Conservation (phyloP, 2,888 invertebrate genomes). For the Drosophila vallismaia region DNA sequence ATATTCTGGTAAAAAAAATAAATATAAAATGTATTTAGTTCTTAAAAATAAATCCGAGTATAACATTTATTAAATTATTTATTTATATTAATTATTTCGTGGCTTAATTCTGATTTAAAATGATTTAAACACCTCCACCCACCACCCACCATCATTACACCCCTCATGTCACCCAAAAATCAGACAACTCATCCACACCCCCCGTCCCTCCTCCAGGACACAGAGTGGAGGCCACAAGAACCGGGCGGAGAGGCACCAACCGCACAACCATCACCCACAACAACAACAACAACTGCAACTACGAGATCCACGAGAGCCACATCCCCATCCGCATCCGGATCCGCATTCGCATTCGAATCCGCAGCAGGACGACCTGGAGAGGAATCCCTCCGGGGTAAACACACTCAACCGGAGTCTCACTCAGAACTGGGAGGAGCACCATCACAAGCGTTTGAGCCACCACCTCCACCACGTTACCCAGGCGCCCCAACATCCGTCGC, state of each 20-base stretch:
- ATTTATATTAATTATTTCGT: neutral
- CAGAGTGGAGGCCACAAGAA: neutral
- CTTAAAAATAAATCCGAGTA: too few relatives aligned
- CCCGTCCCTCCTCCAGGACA: constrained; percentile 23
- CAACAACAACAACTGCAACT: too few relatives aligned
- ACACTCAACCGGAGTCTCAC: constrained; percentile 9
- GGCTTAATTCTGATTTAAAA: neutral
- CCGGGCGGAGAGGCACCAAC: neutral
- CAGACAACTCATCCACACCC: constrained; percentile 23
- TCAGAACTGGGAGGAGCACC: constrained; percentile 22
- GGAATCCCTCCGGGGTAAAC: neutral
- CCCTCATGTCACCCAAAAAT: neutral
- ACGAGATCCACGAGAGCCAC: neutral
- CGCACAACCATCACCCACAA: neutral
- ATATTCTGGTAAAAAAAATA: too few relatives aligned
- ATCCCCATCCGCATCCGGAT: neutral
- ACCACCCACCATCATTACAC: neutral
- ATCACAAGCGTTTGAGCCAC: neutral
- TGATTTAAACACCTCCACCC: too few relatives aligned
- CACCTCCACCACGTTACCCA: neutral
- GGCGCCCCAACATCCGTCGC: neutral
- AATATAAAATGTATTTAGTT: too few relatives aligned
- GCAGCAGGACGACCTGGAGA: neutral
- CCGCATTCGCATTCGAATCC: neutral
- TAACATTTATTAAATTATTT: neutral